Evolutionary conservation across 2,888 invertebrate genomes (phyloP).

Genomic region (Drosophila sordidula): DNA sequence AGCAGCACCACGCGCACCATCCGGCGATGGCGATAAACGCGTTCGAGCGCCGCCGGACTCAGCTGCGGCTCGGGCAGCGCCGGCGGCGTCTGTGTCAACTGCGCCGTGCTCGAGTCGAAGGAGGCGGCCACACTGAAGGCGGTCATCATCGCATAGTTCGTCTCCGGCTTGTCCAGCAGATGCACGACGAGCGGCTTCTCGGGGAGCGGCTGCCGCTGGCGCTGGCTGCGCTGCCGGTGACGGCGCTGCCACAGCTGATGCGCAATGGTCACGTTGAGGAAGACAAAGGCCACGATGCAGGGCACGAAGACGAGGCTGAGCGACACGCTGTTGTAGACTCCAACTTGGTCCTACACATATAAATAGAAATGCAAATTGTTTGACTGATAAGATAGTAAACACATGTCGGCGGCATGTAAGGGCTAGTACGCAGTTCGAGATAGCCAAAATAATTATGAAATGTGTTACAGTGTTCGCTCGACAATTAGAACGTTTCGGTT

Average conservation of each 20-base stretch:
- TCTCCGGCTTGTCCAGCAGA: conserved; percentile 40
- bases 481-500: neutral
- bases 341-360: conserved; percentile 67
- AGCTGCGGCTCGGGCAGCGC: conserved; percentile 6
- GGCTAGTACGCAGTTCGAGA: conserved; percentile 14
- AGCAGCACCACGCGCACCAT: conserved; percentile 87
- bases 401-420: conserved; percentile 36
- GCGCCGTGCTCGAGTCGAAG: conserved; percentile 22
- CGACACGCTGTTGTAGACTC: conserved; percentile 77
- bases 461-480: neutral
- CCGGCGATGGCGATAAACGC: conserved; percentile 86
- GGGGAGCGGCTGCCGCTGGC: conserved; percentile 15
- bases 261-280: conserved; percentile 86
- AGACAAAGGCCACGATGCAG: conserved; percentile 85
- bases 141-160: conserved; percentile 50
- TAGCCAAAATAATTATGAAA: neutral
- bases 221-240: conserved; percentile 57
- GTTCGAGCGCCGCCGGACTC: conserved; percentile 57
- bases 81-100: neutral
- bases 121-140: conserved; percentile 59
- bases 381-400: conserved; percentile 63
- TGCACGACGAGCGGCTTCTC: conserved; percentile 22
- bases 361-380: conserved; percentile 54
- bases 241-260: conserved; percentile 86
- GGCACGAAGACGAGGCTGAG: conserved; percentile 86